Evolutionary conservation across 2,888 invertebrate genomes (phyloP).

Genomic region (Steinernema hermaphroditum): DNA sequence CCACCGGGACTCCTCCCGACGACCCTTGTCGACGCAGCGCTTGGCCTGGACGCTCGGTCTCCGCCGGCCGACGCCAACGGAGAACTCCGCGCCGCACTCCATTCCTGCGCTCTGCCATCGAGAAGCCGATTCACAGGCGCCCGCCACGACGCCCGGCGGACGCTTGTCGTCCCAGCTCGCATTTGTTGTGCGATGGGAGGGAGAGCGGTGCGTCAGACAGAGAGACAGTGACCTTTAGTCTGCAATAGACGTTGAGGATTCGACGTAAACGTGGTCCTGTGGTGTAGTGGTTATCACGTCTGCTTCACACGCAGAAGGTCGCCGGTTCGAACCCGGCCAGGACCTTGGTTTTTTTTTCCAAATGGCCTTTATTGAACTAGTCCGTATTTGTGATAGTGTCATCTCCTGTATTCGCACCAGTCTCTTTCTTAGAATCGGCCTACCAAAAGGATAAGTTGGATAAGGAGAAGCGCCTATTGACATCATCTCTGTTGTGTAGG

Average conservation of each 20-base stretch:
- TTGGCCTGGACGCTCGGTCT: slow-evolving; percentile 57
- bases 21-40: slow-evolving; percentile 54
- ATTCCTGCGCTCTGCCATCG: slow-evolving; percentile 51
- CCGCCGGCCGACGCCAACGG: slow-evolving; percentile 45
- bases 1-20: slow-evolving; percentile 43
- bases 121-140: slow-evolving; percentile 56
- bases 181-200: background rate
- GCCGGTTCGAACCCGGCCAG: slow-evolving; percentile 46
- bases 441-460: too few relatives aligned
- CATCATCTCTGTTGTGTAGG: too few relatives aligned
- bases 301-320: slow-evolving; percentile 48
- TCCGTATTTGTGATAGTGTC: too few relatives aligned
- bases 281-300: slow-evolving; percentile 48
- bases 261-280: slow-evolving; percentile 18
- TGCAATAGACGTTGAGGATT: too few relatives aligned
- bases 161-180: background rate
- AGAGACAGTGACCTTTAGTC: too few relatives aligned
- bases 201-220: too few relatives aligned
- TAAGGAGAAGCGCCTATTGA: too few relatives aligned
- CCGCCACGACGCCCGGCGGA: slow-evolving; percentile 40
- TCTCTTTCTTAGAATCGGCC: too few relatives aligned
- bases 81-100: slow-evolving; percentile 53
- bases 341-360: background rate
- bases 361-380: too few relatives aligned
- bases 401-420: too few relatives aligned